phyloP scores from a whole-genome alignment of 2,888 invertebrate species.

The Drosophila buzzatii region DNA sequence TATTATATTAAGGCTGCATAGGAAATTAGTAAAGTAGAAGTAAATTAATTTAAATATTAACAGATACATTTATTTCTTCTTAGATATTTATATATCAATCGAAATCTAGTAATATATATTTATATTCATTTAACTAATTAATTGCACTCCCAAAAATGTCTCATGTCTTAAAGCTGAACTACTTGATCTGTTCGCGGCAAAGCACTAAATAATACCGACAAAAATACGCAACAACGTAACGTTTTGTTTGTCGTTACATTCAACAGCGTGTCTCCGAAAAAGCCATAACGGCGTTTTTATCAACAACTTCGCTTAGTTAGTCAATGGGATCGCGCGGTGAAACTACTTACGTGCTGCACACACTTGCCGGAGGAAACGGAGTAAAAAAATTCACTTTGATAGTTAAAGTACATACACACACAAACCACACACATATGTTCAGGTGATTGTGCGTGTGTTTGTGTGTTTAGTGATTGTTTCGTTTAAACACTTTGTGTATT shows the following conservation, averaged over 20 bases:
- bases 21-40: too few species aligned
- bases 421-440: background rate
- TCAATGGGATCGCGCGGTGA: conserved; percentile 64
- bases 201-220: conserved; percentile 32
- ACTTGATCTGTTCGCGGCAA: background rate
- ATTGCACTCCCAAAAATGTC: background rate
- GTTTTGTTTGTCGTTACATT: conserved; percentile 28
- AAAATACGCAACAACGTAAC: conserved; percentile 29
- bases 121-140: background rate
- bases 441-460: conserved; percentile 3
- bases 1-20: too few species aligned
- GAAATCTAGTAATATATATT: background rate
- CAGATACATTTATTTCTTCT: background rate
- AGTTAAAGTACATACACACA: conserved; percentile 5
- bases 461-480: conserved; percentile 13
- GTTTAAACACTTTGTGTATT: conserved; percentile 25
- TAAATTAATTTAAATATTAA: background rate
- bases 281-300: conserved; percentile 50
- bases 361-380: conserved; percentile 27
- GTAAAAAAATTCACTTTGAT: conserved; percentile 25
- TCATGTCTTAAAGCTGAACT: background rate
- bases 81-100: background rate
- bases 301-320: conserved; percentile 62
- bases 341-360: conserved; percentile 54
- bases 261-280: conserved; percentile 48